phyloP scores from a whole-genome alignment of 2,888 invertebrate species.

The Leucoma salicis region DNA sequence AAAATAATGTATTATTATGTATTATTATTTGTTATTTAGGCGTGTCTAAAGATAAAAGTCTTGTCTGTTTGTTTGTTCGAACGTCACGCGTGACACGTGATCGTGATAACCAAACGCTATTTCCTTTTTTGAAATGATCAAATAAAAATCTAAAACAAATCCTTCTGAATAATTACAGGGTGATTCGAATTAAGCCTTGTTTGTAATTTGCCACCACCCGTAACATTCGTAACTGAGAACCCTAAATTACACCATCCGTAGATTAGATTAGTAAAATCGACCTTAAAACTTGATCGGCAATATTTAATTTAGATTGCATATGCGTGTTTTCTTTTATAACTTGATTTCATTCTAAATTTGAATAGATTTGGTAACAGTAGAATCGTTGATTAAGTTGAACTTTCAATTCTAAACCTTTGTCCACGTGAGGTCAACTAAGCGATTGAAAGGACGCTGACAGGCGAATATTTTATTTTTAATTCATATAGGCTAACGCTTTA shows the following conservation, averaged over 20 bases:
- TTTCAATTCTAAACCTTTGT: not conserved
- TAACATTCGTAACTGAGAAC: constrained; percentile 1
- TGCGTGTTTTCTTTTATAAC: not conserved
- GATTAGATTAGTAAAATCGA: not conserved
- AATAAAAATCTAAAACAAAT: no score
- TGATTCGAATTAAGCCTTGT: constrained; percentile 22
- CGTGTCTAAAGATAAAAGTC: no score
- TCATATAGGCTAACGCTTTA: no score
- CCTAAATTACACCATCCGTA: not conserved
- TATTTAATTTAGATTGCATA: not conserved
- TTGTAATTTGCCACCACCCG: constrained; percentile 20
- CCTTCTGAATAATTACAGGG: no score
- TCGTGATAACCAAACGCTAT: no score
- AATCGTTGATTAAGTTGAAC: not conserved
- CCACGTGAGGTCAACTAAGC: not conserved
- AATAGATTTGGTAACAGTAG: not conserved
- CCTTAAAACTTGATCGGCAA: not conserved
- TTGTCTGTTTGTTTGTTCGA: no score
- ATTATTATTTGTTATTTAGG: no score
- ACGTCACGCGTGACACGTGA: no score
- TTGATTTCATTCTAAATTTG: not conserved
- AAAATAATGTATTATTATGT: no score
- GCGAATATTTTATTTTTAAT: no score
- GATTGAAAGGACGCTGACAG: not conserved
- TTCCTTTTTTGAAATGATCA: no score